phyloP scores from a whole-genome alignment of 2,113 vertebrate species.

The Pachyramphus minor region DNA sequence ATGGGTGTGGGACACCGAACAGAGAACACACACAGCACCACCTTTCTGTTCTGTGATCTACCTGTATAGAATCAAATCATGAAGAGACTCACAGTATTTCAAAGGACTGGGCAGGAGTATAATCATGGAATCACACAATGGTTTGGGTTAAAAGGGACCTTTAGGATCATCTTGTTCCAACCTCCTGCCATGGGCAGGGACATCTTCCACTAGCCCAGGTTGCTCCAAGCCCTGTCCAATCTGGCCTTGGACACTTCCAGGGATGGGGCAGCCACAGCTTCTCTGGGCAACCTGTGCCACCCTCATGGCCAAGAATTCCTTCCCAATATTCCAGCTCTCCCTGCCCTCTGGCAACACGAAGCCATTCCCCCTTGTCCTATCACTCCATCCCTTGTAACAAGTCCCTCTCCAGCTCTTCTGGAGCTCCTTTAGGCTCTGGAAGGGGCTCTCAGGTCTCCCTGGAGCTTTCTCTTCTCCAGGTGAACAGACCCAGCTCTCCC shows the following conservation, averaged over 20 bases:
- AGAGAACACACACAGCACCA: neutral
- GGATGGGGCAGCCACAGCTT: neutral
- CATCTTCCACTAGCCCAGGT: fast-evolving
- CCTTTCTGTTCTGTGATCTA: neutral
- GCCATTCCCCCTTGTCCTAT: neutral
- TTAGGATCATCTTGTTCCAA: fast-evolving
- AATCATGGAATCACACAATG: neutral
- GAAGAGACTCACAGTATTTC: neutral
- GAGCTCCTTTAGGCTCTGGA: neutral
- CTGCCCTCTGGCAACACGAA: neutral
- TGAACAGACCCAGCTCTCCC: neutral
- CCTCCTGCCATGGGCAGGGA: neutral
- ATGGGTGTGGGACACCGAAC: fast-evolving
- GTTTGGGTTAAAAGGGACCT: neutral
- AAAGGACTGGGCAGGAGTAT: neutral
- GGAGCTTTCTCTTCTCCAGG: neutral
- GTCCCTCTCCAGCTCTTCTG: neutral
- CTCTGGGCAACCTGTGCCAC: fast-evolving
- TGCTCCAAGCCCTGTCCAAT: fast-evolving
- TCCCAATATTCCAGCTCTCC: neutral
- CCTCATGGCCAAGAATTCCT: fast-evolving
- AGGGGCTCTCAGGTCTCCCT: neutral
- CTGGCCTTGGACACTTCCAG: neutral
- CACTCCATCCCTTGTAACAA: fast-evolving
- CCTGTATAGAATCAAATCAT: neutral